Evolutionary conservation across 2,113 vertebrate species (phyloP).

Genomic region (Camelus bactrianus): DNA sequence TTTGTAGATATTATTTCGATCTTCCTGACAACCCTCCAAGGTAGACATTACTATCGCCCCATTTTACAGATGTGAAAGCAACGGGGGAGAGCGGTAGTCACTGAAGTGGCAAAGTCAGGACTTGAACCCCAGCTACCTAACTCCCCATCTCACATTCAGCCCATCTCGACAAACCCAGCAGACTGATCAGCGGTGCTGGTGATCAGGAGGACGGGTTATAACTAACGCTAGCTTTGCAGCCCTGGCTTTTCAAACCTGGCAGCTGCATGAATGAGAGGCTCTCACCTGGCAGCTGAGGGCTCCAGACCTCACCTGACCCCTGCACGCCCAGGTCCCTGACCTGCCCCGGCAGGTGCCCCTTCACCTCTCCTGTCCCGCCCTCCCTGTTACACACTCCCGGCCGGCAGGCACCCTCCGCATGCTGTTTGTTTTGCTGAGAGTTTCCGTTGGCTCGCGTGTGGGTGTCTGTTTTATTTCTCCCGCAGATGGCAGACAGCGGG

Average conservation of each 20-base stretch:
- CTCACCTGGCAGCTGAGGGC: conserved; percentile 33
- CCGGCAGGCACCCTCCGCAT: background rate
- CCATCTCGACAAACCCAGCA: background rate
- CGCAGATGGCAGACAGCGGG: conserved; percentile 79
- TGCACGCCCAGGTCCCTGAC: background rate
- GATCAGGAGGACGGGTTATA: background rate
- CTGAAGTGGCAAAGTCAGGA: background rate
- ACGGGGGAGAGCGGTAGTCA: background rate
- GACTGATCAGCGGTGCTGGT: accelerated
- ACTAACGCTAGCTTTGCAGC: background rate
- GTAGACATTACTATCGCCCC: background rate
- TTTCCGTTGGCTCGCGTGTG: conserved; percentile 82
- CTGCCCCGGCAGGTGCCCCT: conserved; percentile 44
- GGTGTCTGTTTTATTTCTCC: conserved; percentile 80
- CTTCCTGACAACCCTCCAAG: background rate
- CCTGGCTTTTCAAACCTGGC: background rate
- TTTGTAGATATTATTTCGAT: background rate
- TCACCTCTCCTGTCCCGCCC: background rate
- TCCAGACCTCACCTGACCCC: background rate
- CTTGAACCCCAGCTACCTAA: background rate
- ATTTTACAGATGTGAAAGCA: background rate
- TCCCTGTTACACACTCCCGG: background rate
- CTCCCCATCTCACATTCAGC: background rate
- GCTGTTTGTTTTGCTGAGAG: conserved; percentile 79
- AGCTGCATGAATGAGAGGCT: background rate